Percentiles rank a stretch among this genome's conserved stretches.
Conservation (phyloP, 2,797 vertebrate species). For the Myotis pilosus region DNA sequence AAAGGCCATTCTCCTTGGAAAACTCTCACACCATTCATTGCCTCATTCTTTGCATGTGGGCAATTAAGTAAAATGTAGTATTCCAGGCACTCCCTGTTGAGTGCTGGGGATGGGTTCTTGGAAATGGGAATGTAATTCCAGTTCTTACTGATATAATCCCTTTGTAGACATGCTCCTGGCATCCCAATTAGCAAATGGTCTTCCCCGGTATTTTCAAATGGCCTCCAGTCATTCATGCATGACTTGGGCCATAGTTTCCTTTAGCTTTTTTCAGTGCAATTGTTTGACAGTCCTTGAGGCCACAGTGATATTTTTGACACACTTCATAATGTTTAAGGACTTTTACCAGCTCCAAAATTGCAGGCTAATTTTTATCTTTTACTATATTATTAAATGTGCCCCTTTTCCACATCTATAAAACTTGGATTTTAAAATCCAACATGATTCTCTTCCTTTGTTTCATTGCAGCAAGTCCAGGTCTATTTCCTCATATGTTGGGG, state of each 20-base stretch:
- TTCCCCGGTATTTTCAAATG: background rate
- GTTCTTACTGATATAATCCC: background rate
- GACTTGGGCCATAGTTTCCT: background rate
- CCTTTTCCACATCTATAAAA: background rate
- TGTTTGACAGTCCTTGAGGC: background rate
- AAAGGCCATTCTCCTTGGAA: background rate
- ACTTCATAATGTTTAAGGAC: background rate
- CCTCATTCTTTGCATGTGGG: background rate
- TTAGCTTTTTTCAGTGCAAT: background rate
- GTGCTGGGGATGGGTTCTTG: background rate
- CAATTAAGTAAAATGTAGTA: background rate
- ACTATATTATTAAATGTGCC: background rate
- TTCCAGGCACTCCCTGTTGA: background rate
- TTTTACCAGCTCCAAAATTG: background rate
- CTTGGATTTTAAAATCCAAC: background rate
- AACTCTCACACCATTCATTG: background rate
- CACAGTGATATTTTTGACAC: background rate
- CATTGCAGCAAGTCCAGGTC: background rate
- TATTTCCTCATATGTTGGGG: background rate
- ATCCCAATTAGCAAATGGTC: background rate
- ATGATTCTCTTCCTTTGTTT: background rate
- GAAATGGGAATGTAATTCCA: background rate
- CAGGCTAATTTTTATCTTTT: background rate
- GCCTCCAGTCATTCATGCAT: background rate
- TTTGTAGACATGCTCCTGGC: background rate